Base-by-base conservation (phyloP, 2,797 vertebrate genomes). In the Karalla daura region DNA sequence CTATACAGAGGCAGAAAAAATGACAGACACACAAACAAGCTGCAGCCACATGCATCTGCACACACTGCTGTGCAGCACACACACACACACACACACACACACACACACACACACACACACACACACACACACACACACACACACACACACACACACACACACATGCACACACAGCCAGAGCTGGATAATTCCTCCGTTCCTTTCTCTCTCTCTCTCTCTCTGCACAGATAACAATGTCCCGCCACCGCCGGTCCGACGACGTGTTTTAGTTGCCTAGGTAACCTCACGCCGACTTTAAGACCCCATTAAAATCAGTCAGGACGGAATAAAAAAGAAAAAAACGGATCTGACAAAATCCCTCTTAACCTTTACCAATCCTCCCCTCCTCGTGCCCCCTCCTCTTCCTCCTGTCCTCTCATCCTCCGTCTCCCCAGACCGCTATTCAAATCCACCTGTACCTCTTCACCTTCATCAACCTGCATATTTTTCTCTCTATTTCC, bases 191-290 rank as follows among this genome's bases (percentile, higher is more conserved):
- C 65, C 36, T 64, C 53, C 10, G 51, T 80, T 76, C 50, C 43
- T 69, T 74, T 44, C 72, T 76, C 47, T 47, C n/a, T n/a, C n/a
- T n/a, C n/a, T n/a, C n/a, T n/a, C n/a, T n/a, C n/a, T 33, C 43
- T 39, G 27, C 65, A 46, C 47, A 64, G 62, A 79, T 84, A 73
- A 74, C 63, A 70, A 67, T 60, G 73, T 80, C 78, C 70, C 51
- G 41, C 63, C 66, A 56, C 61, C 66, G 54, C 61, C 36, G 32
- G 67, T 62, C 73, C 49, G 44, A 54, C 71, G 49, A 20, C 27
- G 9, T 61, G 50, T 86, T 84, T 85, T 68, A 54, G 90, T 90
- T 88, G 78, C 88, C 88, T 69, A 30, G 87, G 88, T 87, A 91
- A 92, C 90, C 85, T 85, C 83, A 87, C 63, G 27, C 45, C 2